Conservation (phyloP, 2,797 vertebrate genomes). For the Lithobates sylvaticus region DNA sequence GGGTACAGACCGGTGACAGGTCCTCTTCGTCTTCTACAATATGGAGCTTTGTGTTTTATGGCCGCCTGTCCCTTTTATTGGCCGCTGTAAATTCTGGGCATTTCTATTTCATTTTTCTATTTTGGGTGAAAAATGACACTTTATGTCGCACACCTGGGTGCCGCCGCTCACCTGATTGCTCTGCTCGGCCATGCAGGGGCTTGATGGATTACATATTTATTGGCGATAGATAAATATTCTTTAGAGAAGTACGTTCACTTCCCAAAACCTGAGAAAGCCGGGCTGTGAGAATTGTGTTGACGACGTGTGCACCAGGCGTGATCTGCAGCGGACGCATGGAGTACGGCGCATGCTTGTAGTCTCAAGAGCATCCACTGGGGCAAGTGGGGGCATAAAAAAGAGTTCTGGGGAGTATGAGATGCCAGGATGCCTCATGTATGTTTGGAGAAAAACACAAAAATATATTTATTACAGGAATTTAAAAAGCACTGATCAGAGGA, state of each 20-base stretch:
- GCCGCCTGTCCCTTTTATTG: slow-evolving; percentile 14
- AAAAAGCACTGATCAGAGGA: too few relatives aligned
- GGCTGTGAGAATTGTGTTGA: neutral
- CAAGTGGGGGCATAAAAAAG: too few relatives aligned
- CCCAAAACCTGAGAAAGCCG: neutral
- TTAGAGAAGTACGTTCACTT: neutral
- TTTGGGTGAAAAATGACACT: neutral
- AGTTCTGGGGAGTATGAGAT: too few relatives aligned
- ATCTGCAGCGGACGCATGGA: too few relatives aligned
- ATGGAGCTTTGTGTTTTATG: neutral
- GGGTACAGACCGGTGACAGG: neutral
- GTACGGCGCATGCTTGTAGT: too few relatives aligned
- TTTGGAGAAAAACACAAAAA: too few relatives aligned
- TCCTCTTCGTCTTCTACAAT: neutral
- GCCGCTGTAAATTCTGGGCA: neutral
- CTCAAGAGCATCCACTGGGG: too few relatives aligned
- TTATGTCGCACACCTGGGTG: neutral
- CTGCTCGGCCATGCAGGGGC: too few relatives aligned
- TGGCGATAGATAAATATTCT: neutral
- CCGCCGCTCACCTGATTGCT: neutral
- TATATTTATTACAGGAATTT: too few relatives aligned
- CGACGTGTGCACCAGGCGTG: too few relatives aligned
- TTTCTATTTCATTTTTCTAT: neutral
- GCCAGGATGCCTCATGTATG: too few relatives aligned
- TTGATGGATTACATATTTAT: neutral